Evolutionary conservation across 2,888 invertebrate species (phyloP).

Genomic region (Alcis repandata): DNA sequence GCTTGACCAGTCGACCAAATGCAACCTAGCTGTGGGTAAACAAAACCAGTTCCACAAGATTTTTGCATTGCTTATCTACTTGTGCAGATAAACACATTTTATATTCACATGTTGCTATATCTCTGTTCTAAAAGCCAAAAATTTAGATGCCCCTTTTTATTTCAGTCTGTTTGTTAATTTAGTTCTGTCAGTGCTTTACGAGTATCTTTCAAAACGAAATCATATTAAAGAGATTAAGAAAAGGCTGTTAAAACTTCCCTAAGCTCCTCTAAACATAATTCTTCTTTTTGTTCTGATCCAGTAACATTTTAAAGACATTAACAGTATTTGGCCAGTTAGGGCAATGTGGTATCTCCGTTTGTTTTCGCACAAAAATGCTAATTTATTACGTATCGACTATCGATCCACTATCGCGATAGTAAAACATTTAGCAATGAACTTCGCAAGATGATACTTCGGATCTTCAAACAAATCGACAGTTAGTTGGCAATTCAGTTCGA

Average conservation of each 20-base stretch:
- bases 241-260: no score
- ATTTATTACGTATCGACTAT: constrained; percentile 11
- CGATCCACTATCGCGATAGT: constrained; percentile 27
- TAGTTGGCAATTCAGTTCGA: constrained; percentile 37
- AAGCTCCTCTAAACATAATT: no score
- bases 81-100: neutral
- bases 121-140: no score
- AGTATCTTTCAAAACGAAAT: no score
- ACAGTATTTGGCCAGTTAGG: no score
- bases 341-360: no score
- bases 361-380: constrained; percentile 7
- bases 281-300: no score
- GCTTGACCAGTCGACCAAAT: neutral
- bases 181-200: no score
- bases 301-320: no score
- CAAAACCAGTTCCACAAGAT: neutral
- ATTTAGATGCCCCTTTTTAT: no score
- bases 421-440: constrained; percentile 28
- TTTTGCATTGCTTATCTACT: neutral
- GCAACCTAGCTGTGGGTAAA: neutral
- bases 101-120: neutral
- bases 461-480: constrained; percentile 40
- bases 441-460: constrained; percentile 18
- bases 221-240: no score
- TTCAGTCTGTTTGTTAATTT: no score